Conservation (phyloP, 1,140 invertebrate species). For the Matsumurasca onukii region DNA sequence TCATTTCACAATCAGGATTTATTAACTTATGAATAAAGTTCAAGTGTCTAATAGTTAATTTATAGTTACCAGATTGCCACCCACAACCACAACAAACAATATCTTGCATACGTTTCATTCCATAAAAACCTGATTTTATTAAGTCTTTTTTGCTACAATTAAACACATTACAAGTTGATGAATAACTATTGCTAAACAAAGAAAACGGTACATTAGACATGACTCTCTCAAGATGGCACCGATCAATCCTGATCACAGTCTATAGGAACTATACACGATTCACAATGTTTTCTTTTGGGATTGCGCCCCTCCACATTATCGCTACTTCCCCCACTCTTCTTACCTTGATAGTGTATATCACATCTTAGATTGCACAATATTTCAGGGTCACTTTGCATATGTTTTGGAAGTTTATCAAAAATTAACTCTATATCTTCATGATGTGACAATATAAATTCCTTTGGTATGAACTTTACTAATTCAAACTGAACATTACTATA, state of each 20-base stretch:
- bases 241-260: neutral
- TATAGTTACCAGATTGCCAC: neutral
- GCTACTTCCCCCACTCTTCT: neutral
- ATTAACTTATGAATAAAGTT: neutral
- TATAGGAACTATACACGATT: neutral
- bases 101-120: neutral
- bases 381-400: neutral
- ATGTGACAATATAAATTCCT: neutral
- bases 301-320: neutral
- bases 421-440: neutral
- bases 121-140: slow-evolving; percentile 2
- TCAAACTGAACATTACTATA: neutral
- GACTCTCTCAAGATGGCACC: too few species aligned
- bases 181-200: neutral
- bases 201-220: neutral
- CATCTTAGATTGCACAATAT: neutral
- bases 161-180: neutral
- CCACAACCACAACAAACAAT: slow-evolving; percentile 16
- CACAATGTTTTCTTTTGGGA: slow-evolving; percentile 7
- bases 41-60: neutral
- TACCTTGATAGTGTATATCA: neutral
- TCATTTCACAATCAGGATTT: neutral
- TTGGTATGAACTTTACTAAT: slow-evolving; percentile 4
- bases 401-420: neutral
- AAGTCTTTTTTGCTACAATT: slow-evolving; percentile 9